Base-by-base conservation (phyloP, 2,113 vertebrate species). In the Tympanuchus pallidicinctus region DNA sequence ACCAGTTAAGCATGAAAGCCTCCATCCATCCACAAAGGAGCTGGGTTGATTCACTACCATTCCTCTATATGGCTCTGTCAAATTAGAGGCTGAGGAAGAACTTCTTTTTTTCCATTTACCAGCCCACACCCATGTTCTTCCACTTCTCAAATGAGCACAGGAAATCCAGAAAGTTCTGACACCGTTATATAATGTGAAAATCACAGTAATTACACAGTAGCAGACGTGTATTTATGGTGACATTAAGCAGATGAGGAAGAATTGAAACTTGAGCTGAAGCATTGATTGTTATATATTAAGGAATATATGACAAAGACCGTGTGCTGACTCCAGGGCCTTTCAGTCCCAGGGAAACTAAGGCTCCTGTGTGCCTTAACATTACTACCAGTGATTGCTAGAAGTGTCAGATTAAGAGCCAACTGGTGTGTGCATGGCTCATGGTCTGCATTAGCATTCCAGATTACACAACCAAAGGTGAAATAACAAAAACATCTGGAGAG, bases 181-280 rank as follows among this genome's bases (percentile, higher is more conserved):
- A 10, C 61, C 83, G 32, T 74, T 85, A 28, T 13, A 63, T 66
- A 76, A 80, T 4, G 63, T 27, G 14, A 78, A 88, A 94, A 36
- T 76, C 13, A 14, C 60, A 69, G 45, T 60, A 60, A 86, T 86
- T 63, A 67, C 69, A 43, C 86, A 69, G 86, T 57, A 83, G 67
- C 20, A 0, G 47, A 30, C 12, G 32, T 25, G 2, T 50, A 56
- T 81, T 91, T 77, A 43, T 56, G 40, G 40, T 86, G 90, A 86
- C 73, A 65, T 60, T 94, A 77, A 88, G 67, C 72, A 90, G 76
- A 34, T 77, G 59, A 77, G 81, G 76, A 80, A 88, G 56, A 74
- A 73, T 57, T 82, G 69, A 63, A 91, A 84, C n/a, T 43, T 56
- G 61, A 86, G 52, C 50, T 71, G 43, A 7, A 7, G 4, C 17